Percentiles rank a stretch among this genome's conserved stretches.
Conservation (phyloP, 2,113 vertebrate species). For the Maccullochella peelii region DNA sequence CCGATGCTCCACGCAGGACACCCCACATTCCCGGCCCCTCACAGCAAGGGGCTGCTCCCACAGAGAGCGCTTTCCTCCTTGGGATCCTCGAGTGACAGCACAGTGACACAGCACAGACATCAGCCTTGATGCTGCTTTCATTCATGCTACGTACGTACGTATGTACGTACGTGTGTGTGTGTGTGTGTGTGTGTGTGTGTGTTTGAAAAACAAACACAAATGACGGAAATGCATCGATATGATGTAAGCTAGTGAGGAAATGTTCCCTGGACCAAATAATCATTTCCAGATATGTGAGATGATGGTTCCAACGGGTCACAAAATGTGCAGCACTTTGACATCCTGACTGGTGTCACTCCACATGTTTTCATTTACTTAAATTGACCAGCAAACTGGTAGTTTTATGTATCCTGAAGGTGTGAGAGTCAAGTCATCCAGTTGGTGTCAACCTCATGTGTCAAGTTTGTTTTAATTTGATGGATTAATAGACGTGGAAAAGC, state of each 20-base stretch:
- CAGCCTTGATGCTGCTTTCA: slow-evolving; percentile 35
- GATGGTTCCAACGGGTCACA: slow-evolving; percentile 3
- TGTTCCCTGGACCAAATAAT: slow-evolving; percentile 42
- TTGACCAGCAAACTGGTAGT: background rate
- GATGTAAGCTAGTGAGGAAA: slow-evolving; percentile 53
- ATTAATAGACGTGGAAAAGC: background rate
- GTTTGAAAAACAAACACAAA: slow-evolving; percentile 56
- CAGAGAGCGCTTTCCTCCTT: background rate
- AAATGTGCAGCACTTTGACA: background rate
- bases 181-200: background rate
- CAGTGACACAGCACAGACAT: slow-evolving; percentile 46
- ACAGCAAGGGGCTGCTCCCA: slow-evolving; percentile 36
- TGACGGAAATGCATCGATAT: slow-evolving; percentile 31
- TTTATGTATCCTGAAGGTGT: background rate
- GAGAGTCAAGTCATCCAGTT: background rate
- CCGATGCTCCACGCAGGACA: slow-evolving; percentile 47
- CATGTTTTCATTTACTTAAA: background rate
- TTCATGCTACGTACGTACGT: background rate
- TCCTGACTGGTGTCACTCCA: background rate
- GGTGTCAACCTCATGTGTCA: background rate
- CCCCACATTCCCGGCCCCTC: slow-evolving; percentile 46
- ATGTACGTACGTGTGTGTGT: background rate
- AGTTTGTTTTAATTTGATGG: background rate
- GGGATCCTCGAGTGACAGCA: background rate
- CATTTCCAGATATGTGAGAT: slow-evolving; percentile 30